These are phyloP conservation scores for Liopterus haemorrhoidalis DNA, from an alignment of 2,888 invertebrate species.

Conservation along the genomic window DNA sequence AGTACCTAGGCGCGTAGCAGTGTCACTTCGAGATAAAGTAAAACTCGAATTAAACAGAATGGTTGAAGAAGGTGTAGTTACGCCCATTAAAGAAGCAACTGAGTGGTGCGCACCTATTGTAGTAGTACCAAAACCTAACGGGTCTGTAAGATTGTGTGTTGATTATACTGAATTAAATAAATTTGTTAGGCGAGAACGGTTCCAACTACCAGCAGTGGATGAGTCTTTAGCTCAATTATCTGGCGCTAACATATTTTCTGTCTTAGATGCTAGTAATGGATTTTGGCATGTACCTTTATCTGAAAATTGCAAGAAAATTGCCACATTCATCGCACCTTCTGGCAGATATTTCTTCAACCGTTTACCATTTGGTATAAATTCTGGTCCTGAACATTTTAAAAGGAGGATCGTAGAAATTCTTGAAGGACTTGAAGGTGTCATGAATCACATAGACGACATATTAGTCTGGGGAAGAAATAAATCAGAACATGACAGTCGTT, in stretches of 20 bases:
- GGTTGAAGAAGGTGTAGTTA: conserved; percentile 15
- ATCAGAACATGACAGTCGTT: conserved; percentile 27
- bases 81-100: conserved; percentile 17
- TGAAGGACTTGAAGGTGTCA: conserved; percentile 11
- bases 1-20: conserved; percentile 19
- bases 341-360: conserved; percentile 12
- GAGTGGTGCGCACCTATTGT: conserved; percentile 17
- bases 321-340: conserved; percentile 18
- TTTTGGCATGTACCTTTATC: conserved; percentile 24
- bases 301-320: conserved; percentile 5
- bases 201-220: conserved; percentile 16
- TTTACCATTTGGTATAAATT: conserved; percentile 19
- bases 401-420: conserved; percentile 1
- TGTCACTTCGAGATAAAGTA: conserved; percentile 9
- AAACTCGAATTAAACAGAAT: conserved; percentile 16
- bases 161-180: conserved; percentile 14
- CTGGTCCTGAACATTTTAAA: conserved; percentile 8
- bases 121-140: conserved; percentile 11
- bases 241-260: conserved; percentile 16
- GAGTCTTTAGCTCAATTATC: conserved; percentile 8
- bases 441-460: conserved; percentile 15
- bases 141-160: conserved; percentile 18
- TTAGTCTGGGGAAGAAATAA: conserved; percentile 23
- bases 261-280: conserved; percentile 19
- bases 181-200: conserved; percentile 14